Evolutionary conservation across 2,797 vertebrate species (phyloP), one percentile per base, ranked within the genome.

Genomic region (Anas georgica): DNA sequence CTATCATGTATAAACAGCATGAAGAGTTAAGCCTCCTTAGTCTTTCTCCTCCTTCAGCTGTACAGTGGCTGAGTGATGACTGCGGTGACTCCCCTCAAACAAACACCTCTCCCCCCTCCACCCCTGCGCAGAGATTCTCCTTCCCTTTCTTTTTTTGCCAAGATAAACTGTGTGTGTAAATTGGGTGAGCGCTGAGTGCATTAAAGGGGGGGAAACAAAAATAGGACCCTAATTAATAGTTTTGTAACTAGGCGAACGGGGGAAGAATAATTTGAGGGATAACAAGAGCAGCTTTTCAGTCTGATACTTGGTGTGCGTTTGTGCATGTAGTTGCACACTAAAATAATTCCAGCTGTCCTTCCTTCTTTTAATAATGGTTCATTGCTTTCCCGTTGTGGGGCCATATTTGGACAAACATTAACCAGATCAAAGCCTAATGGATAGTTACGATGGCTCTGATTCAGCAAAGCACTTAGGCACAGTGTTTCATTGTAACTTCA

Each of bases 371-470:
- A 94, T 96, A 95, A 88, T 95, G 83, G 88, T 83, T 96, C 94
- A 75, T 93, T 96, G 93, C 96, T 89, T 95, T 96, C 91, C 77
- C 7, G 14, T 95, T 86, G 90, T 85, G 90, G 93, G 93, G 90
- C 95, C 86, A 4, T 97, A 92, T 94, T 94, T 97, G 96, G 93
- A 94, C 96, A 97, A 95, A 96, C 92, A 97, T 96, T 96, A 96
- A 96, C 94, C 94, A 97, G 95, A 97, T 97, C 96, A 97, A 97
- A 97, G 94, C 95, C 78, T 96, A 96, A 95, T 93, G 94, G 94
- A 95, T 91, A 93, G 93, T 96, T 95, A 59, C 20, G 75, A 93
- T 95, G 96, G 92, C 95, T 95, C 81, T 52, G 94, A 95, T 95
- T 97, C 96, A 97, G 95, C 91, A 95, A 77, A 95, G 96, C 95